Evolutionary conservation across 2,888 invertebrate genomes (phyloP), one percentile per base, ranked within the genome.

Genomic region (Atethmia centrago): DNA sequence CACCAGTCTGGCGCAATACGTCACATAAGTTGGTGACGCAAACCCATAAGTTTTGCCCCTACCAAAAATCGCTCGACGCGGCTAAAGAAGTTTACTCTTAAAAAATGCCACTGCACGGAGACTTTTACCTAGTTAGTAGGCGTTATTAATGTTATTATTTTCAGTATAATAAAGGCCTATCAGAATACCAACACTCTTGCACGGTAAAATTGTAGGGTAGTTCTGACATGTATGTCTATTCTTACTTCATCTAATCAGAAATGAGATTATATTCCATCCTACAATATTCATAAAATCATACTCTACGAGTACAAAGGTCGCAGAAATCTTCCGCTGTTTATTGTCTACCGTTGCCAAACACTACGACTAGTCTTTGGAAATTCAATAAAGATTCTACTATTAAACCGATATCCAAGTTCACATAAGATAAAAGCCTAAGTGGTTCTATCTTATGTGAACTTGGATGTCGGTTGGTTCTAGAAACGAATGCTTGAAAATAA

Each of bases 401-500:
- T 66, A 58, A 53, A 59, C 36, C 45, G 14, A 76, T n/a, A 45
- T 74, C 62, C 25, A 51, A 66, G 31, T 62, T 62, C 65, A 51
- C 16, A 47, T 66, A 56, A 53, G 28, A 64, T 58, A 19, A 2
- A 76, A 76, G 63, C 68, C n/a, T n/a, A n/a, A n/a, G n/a, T n/a
- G n/a, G n/a, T n/a, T n/a, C n/a, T n/a, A n/a, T n/a, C n/a, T n/a
- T n/a, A n/a, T n/a, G n/a, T n/a, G n/a, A n/a, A 76, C 82, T 82
- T 68, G 56, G 45, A 65, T 76, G 58, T 9, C 55, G 47, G 40
- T 64, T 8, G 12, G 25, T 53, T 55, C 59, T 36, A 49, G 70
- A 53, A 58, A 59, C 36, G 51, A 70, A 66, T 70, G 51, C 59
- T 68, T 67, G 55, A 61, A 74, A 74, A 67, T 84, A 81, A 74